Base-by-base conservation (phyloP, 1,140 invertebrate genomes). In the Liolophura sinensis region DNA sequence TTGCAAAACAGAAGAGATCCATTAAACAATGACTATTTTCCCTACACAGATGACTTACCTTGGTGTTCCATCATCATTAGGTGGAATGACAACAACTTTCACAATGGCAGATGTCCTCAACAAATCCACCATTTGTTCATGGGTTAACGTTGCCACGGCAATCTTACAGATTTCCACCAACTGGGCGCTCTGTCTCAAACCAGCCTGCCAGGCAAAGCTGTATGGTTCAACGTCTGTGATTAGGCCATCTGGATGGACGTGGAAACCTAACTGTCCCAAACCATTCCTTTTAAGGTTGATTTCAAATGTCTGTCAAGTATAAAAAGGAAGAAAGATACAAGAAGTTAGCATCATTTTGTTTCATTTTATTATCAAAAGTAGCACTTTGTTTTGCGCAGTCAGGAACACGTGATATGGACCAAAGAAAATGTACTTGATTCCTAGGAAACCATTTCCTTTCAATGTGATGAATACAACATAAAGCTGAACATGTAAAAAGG, bases 71-170 rank as follows among this genome's bases (percentile, higher is more conserved):
- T 92, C 91, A 51, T 87, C 84, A 7, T 88, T 82, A 0, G 93
- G 90, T 22, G 92, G 91, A 74, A 97, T 92, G 51, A 95, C 91
- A 51, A 92, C 92, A 9, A 96, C 89, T 16, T 91, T 92, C 5
- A 96, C 92, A 68, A 92, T 90, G 54, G 90, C 89, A 20, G 94
- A 95, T 0, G 94, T 98, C 76, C 96, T 93, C 20, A 98, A 85
- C 55, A 97, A 86, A 84, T 97, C 94, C 7, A 96, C 93, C 89
- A 98, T 95, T 81, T 96, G 92, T 79, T 97, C 94, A 85, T 97
- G 93, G 20, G 89, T 92, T 63, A 97, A 84, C 0, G 95, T 96
- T 9, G 92, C 91, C 20, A 96, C 93, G 9, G 94, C 92, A 11
- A 92, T 88, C 84, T 95, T 79, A 72, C 81, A 83, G 65, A 91